Conservation (phyloP, 1,140 invertebrate genomes). For the Metaphire vulgaris region DNA sequence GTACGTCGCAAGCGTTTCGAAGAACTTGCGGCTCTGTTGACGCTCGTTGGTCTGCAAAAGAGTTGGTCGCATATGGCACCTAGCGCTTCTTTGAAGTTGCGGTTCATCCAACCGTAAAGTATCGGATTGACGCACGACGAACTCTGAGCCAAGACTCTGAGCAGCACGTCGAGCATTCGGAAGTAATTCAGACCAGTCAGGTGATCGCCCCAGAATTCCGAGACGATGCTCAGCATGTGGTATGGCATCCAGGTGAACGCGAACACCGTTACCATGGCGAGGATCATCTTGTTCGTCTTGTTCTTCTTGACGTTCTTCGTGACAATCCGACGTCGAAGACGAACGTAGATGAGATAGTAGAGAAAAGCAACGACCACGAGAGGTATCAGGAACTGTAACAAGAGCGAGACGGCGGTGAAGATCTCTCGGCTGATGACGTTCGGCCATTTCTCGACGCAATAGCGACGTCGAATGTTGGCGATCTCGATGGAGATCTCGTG, state of each 20-base stretch:
- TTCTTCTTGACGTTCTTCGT: neutral
- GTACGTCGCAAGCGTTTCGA: too few species aligned
- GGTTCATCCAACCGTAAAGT: conserved; percentile 35
- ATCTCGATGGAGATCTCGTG: conserved; percentile 5
- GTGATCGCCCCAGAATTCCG: conserved; percentile 44
- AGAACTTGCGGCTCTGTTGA: too few species aligned
- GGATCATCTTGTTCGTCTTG: conserved; percentile 39
- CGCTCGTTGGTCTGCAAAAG: too few species aligned
- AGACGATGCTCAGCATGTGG: conserved; percentile 48
- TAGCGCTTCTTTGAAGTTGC: conserved; percentile 41
- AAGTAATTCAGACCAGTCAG: conserved; percentile 42
- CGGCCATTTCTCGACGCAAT: conserved; percentile 32
- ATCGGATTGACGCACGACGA: conserved; percentile 39
- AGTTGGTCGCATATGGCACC: too few species aligned
- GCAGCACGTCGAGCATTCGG: conserved; percentile 51
- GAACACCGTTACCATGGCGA: conserved; percentile 43
- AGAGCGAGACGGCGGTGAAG: conserved; percentile 29
- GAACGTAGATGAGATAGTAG: conserved; percentile 29
- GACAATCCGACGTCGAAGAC: conserved; percentile 13
- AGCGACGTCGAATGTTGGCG: conserved; percentile 17
- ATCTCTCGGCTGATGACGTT: conserved; percentile 19
- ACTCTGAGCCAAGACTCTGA: conserved; percentile 52
- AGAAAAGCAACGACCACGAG: conserved; percentile 28
- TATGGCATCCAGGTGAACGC: conserved; percentile 49
- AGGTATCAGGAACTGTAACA: conserved; percentile 31